A percentile compares a stretch with the other conserved stretches of the same genome.
These are phyloP conservation scores for Oligia fasciuncula DNA, from an alignment of 2,888 invertebrate species.

Conservation along the genomic window DNA sequence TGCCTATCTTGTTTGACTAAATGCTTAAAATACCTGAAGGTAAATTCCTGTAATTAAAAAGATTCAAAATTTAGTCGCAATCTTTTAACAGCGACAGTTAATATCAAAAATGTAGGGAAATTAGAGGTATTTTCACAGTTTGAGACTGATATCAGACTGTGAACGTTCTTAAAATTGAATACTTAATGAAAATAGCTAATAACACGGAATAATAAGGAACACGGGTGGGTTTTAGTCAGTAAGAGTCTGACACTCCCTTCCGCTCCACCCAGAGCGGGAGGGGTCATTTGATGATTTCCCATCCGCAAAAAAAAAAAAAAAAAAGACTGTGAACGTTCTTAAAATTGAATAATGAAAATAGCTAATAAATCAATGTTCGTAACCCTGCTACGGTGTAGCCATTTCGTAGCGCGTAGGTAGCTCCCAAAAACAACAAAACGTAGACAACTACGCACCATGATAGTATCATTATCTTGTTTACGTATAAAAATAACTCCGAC, in stretches of 20 bases:
- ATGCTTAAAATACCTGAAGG: neutral
- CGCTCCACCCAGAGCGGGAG: too few species aligned
- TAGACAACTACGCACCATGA: slow-evolving; percentile 32
- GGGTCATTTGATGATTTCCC: too few species aligned
- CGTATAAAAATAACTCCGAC: slow-evolving; percentile 50
- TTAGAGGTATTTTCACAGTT: neutral
- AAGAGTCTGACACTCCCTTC: too few species aligned
- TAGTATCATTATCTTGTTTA: slow-evolving; percentile 63
- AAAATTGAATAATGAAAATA: neutral
- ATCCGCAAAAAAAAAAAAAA: too few species aligned
- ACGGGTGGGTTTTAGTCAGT: too few species aligned
- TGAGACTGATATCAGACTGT: neutral
- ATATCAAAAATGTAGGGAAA: neutral
- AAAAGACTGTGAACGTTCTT: neutral
- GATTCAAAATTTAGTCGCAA: neutral
- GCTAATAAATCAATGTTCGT: slow-evolving; percentile 18
- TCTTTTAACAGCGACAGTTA: neutral
- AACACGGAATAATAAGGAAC: too few species aligned
- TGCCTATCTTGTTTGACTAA: too few species aligned
- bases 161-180: neutral
- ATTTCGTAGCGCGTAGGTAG: slow-evolving; percentile 46
- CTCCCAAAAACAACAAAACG: slow-evolving; percentile 11
- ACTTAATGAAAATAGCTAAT: neutral
- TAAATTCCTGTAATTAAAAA: neutral
- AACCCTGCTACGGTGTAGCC: slow-evolving; percentile 45